Conservation (phyloP, 2,888 invertebrate species). For the Euphydryas editha region DNA sequence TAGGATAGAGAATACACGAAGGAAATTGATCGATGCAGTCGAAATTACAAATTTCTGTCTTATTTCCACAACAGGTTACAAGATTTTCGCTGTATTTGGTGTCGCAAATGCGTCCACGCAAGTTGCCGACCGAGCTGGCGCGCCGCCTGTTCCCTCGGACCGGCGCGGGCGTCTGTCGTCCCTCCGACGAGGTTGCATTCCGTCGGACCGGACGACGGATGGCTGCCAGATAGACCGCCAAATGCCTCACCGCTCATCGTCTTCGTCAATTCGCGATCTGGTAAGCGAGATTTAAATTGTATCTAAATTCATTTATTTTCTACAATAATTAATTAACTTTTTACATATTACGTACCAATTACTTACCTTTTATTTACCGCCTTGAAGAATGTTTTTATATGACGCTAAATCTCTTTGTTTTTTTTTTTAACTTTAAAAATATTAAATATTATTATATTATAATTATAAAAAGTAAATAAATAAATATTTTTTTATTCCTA, state of each 20-base stretch:
- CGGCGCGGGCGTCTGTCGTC: conserved; percentile 95
- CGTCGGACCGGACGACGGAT: conserved; percentile 94
- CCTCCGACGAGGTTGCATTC: conserved; percentile 97
- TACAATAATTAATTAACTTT: background rate
- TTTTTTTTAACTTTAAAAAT: no score
- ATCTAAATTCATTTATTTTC: background rate
- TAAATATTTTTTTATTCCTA: no score
- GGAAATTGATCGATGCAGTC: background rate
- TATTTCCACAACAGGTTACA: conserved; percentile 85
- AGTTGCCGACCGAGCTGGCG: conserved; percentile 92
- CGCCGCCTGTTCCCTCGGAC: conserved; percentile 93
- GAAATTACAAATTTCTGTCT: background rate
- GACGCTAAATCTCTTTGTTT: no score
- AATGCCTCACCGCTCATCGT: conserved; percentile 95
- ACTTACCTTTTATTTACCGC: no score
- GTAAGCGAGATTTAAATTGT: conserved; percentile 55
- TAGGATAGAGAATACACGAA: no score
- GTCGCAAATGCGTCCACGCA: conserved; percentile 95
- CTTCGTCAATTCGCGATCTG: conserved; percentile 98
- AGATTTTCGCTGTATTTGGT: conserved; percentile 99
- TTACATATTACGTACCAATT: background rate
- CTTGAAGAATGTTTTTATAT: no score
- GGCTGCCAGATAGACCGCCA: conserved; percentile 93
- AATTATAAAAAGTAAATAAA: no score
- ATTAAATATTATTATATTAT: no score